Evolutionary conservation across 2,888 invertebrate genomes (phyloP), one percentile per base, ranked within the genome.

Genomic region (Pristionchus arcanus): DNA sequence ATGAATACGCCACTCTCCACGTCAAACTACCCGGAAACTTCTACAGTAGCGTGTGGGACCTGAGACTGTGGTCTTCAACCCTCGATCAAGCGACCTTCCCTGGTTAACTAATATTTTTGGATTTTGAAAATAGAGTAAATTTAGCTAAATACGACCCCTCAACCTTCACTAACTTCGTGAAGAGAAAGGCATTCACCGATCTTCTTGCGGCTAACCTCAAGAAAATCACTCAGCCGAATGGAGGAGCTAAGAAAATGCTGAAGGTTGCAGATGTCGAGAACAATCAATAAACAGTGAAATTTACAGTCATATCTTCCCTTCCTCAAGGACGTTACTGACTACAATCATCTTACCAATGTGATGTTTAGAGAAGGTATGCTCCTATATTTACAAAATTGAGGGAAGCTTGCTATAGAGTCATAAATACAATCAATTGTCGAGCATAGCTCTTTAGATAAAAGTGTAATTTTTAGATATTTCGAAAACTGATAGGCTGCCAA

Each of bases 41-140:
- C 28, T 81, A n/a, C 81, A 42, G 81, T 9, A 28, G 13, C n/a
- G 11, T 81, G 0, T 81, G 81, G 81, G n/a, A 81, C 21, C 11
- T 25, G 11, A 25, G 49, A n/a, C 13, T 13, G 4, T 81, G 81
- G 81, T 53, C 49, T 13, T 13, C 81, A 13, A 25, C 42, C 4
- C n/a, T 81, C n/a, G 81, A 81, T 81, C 81, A 81, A 19, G 16
- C 42, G n/a, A 81, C 34, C 1, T 81, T 81, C 81, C 81, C 81
- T 25, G 81, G 81, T 81, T 4, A 1, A 19, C 2, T 5, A 25
- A 7, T 2, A 49, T 1, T 15, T 9, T 15, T 13, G 0, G 21
- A 3, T 13, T 42, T 16, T 2, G 77, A 21, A 81, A 28, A 49
- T 1, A 11, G 4, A 13, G 0, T n/a, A 77, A 15, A 53, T 81